Conservation (phyloP, 2,797 vertebrate species). For the Bucorvus abyssinicus region DNA sequence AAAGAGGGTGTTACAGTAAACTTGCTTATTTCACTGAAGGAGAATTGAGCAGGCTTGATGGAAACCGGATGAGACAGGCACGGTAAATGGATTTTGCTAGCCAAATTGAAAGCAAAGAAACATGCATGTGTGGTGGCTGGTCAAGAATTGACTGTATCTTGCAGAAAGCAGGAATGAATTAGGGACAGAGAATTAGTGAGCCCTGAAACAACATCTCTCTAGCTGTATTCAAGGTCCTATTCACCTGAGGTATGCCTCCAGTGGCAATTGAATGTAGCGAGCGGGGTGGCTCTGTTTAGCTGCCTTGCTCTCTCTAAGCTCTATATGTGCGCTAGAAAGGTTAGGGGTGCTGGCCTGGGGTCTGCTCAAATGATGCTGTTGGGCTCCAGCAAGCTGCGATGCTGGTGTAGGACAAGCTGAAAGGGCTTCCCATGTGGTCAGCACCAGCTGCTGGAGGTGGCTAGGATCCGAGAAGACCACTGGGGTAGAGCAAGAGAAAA, state of each 20-base stretch:
- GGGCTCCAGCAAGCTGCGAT: background rate
- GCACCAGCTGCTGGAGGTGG: background rate
- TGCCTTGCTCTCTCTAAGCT: background rate
- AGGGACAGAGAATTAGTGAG: background rate
- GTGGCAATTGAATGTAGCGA: background rate
- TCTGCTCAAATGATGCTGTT: background rate
- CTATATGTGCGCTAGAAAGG: background rate
- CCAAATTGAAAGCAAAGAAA: constrained; percentile 40
- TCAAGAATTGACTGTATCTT: constrained; percentile 22
- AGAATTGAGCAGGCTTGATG: constrained; percentile 58
- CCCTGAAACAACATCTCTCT: background rate
- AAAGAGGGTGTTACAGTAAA: constrained; percentile 69
- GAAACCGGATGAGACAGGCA: constrained; percentile 63
- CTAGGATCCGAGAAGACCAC: background rate
- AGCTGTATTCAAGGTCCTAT: background rate
- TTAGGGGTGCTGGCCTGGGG: background rate
- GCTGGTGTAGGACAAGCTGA: background rate
- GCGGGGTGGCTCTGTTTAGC: background rate
- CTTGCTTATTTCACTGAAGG: constrained; percentile 59
- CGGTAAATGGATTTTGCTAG: constrained; percentile 66
- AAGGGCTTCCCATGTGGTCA: background rate
- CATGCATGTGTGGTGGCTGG: background rate
- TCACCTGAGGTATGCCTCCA: background rate
- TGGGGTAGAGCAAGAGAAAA: background rate
- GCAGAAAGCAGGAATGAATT: constrained; percentile 25